Evolutionary conservation across 2,113 vertebrate genomes (phyloP), one percentile per base, ranked within the genome.

Genomic region (Mesitornis unicolor): DNA sequence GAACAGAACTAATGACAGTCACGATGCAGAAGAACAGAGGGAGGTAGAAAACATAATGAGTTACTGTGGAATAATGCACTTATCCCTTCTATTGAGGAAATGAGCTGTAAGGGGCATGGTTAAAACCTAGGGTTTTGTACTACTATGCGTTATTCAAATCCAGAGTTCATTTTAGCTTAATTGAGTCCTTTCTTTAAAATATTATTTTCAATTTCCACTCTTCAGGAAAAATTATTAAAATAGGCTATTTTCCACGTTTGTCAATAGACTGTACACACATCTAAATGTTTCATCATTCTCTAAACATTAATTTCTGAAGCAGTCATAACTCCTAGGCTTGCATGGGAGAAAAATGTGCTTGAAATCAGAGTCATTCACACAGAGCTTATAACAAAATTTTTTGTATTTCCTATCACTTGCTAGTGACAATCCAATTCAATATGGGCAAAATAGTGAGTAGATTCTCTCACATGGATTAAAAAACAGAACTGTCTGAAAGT

Each of bases 181-280:
- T 60, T 35, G 26, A 89, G 73, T 51, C 7, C 60, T 95, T 95
- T 76, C 56, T 79, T 90, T 45, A 76, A 87, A 95, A 94, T 84
- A 93, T 47, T 51, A 51, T 57, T 94, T 95, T 76, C 33, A 76
- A 47, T 79, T 96, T 93, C 22, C 64, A 68, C 38, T 89, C 38
- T 85, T 94, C 47, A 43, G 26, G 18, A 95, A 93, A 97, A 92
- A 73, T 16, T 63, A 48, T 50, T 89, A 53, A 53, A 95, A 93
- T 69, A 45, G 35, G 26, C 31, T 80, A 50, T 12, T 90, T 93
- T 86, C 59, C 16, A 7, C 29, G 36, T 94, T 84, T 89, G 38
- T 79, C 22, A 93, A 60, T 47, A 75, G 22, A 83, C 17, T 67
- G 18, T 74, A 87, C 60, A 91, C 47, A 21, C 13, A 69, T 63